These are phyloP conservation scores for Drosophila formosana DNA, from an alignment of 2,888 invertebrate genomes.

Conservation along the genomic window DNA sequence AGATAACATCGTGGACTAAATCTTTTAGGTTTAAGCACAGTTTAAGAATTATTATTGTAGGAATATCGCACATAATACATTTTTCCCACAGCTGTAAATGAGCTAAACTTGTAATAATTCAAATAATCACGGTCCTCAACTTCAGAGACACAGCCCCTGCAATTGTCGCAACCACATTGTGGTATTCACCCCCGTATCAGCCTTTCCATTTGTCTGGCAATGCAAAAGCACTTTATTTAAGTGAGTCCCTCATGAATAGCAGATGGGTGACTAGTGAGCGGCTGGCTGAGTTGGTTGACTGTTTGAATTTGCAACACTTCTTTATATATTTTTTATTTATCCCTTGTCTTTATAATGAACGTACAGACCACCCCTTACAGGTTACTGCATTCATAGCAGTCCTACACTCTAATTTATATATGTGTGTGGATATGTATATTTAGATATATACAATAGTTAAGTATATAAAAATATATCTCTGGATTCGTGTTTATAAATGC, in stretches of 20 bases:
- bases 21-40: neutral
- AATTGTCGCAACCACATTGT: conserved; percentile 48
- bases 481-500: too few relatives aligned
- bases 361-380: conserved; percentile 33
- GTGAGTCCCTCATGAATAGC: conserved; percentile 80
- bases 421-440: neutral
- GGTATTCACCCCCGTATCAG: conserved; percentile 52
- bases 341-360: conserved; percentile 59
- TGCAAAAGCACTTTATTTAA: conserved; percentile 80
- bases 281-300: conserved; percentile 29
- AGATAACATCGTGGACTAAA: neutral
- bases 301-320: conserved; percentile 79
- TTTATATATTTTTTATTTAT: conserved; percentile 63
- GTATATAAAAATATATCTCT: neutral
- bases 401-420: conserved; percentile 18
- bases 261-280: conserved; percentile 57
- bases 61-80: conserved; percentile 46
- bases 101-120: conserved; percentile 71
- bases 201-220: conserved; percentile 62
- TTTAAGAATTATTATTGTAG: neutral
- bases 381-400: conserved; percentile 30
- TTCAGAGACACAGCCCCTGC: conserved; percentile 41
- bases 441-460: neutral
- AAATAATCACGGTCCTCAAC: conserved; percentile 64
- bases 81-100: neutral